These are phyloP conservation scores for Kryptolebias marmoratus DNA, from an alignment of 2,113 vertebrate species.

Conservation along the genomic window DNA sequence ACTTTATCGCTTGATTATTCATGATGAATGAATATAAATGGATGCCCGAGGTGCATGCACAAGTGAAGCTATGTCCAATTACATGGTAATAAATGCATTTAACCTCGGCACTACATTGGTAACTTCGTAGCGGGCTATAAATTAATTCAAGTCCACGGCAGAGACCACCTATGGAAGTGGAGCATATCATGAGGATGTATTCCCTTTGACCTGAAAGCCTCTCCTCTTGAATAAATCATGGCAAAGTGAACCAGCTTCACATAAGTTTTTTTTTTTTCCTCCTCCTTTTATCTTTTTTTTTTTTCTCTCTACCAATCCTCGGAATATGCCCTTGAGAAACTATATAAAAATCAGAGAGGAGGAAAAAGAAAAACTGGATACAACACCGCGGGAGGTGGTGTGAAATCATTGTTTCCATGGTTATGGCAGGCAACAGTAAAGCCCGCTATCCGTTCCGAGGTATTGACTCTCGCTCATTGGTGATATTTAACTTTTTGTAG, in stretches of 20 bases:
- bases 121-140: background rate
- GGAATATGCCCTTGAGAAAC: constrained; percentile 72
- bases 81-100: background rate
- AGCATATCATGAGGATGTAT: constrained; percentile 56
- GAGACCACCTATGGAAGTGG: constrained; percentile 57
- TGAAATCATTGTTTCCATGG: constrained; percentile 78
- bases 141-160: constrained; percentile 37
- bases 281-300: constrained; percentile 51
- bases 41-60: too few species aligned
- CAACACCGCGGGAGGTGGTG: constrained; percentile 45
- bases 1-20: too few species aligned
- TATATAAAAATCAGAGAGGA: constrained; percentile 43
- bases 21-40: too few species aligned
- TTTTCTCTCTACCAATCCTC: constrained; percentile 51
- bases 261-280: constrained; percentile 22
- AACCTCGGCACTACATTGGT: background rate
- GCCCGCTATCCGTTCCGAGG: constrained; percentile 73
- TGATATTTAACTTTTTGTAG: constrained; percentile 79
- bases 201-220: constrained; percentile 69
- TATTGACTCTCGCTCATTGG: constrained; percentile 77
- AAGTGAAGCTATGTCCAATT: too few species aligned
- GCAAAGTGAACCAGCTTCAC: constrained; percentile 41
- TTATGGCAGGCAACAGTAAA: constrained; percentile 70
- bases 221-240: constrained; percentile 77
- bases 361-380: constrained; percentile 34